These are phyloP conservation scores for Monochamus saltuarius DNA, from an alignment of 1,140 invertebrate species.

Conservation along the genomic window DNA sequence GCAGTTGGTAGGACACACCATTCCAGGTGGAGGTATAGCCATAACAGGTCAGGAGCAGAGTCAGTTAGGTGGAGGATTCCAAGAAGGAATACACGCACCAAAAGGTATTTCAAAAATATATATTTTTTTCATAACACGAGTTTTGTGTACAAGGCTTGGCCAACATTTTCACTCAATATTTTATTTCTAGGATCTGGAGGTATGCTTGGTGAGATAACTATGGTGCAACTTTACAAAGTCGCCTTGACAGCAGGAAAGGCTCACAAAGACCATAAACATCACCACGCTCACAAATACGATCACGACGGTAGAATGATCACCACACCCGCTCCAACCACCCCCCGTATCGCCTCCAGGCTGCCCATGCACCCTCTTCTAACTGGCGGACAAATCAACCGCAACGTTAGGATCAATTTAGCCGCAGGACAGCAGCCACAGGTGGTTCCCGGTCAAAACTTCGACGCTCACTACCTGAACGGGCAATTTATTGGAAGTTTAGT, in stretches of 20 bases:
- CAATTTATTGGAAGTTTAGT: conserved; percentile 61
- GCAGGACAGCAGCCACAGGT: conserved; percentile 52
- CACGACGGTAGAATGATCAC: conserved; percentile 69
- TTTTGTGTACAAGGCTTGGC: background rate
- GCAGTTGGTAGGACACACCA: conserved; percentile 74
- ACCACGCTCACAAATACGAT: conserved; percentile 75
- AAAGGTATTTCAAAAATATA: conserved; percentile 51
- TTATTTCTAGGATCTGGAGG: conserved; percentile 62
- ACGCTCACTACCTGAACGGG: conserved; percentile 62
- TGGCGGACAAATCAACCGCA: conserved; percentile 67
- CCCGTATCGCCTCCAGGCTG: conserved; percentile 54
- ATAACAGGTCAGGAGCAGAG: conserved; percentile 72
- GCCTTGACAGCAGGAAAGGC: conserved; percentile 79
- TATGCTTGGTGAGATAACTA: conserved; percentile 73
- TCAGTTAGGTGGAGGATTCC: conserved; percentile 59
- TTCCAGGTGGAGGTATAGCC: conserved; percentile 72
- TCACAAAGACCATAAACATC: conserved; percentile 80
- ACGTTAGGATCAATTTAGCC: conserved; percentile 60
- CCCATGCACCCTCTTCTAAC: conserved; percentile 64
- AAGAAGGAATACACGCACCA: conserved; percentile 58
- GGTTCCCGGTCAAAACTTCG: conserved; percentile 52
- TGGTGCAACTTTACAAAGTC: conserved; percentile 75
- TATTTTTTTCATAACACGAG: background rate
- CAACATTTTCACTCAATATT: background rate
- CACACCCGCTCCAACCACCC: conserved; percentile 59